phyloP scores from a whole-genome alignment of 92 coral and sea anemone species.

The Parazoanthus swiftii region DNA sequence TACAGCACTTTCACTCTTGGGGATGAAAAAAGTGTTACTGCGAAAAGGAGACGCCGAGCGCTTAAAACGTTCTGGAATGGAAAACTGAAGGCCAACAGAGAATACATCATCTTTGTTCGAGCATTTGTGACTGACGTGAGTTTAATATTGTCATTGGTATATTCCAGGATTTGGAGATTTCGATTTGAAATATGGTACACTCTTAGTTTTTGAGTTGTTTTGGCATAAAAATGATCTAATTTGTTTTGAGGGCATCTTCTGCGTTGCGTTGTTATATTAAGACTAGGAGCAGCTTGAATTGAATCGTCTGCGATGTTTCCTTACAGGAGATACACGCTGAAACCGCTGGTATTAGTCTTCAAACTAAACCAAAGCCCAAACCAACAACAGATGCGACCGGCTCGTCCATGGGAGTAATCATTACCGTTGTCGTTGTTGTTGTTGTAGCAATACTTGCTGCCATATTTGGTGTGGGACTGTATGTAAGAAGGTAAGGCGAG shows the following conservation, averaged over 20 bases:
- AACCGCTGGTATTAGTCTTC: not conserved
- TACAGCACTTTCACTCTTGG: constrained; percentile 61
- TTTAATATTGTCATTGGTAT: not conserved
- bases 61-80: constrained; percentile 48
- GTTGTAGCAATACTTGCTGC: not conserved
- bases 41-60: constrained; percentile 38
- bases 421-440: not conserved
- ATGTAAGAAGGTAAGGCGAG: constrained; percentile 16
- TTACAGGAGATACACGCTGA: not conserved
- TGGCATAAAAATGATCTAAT: no score
- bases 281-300: no score
- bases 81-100: constrained; percentile 47
- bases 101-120: constrained; percentile 53
- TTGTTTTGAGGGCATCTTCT: no score
- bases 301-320: not conserved
- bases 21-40: constrained; percentile 26
- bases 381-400: not conserved
- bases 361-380: not conserved
- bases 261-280: no score
- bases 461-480: not conserved
- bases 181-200: no score
- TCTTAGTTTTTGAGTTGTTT: no score
- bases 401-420: not conserved
- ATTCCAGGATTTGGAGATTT: no score
- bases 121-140: constrained; percentile 63